Evolutionary conservation across 2,888 invertebrate species (phyloP).

Genomic region (Nematopogon swammerdamellus): DNA sequence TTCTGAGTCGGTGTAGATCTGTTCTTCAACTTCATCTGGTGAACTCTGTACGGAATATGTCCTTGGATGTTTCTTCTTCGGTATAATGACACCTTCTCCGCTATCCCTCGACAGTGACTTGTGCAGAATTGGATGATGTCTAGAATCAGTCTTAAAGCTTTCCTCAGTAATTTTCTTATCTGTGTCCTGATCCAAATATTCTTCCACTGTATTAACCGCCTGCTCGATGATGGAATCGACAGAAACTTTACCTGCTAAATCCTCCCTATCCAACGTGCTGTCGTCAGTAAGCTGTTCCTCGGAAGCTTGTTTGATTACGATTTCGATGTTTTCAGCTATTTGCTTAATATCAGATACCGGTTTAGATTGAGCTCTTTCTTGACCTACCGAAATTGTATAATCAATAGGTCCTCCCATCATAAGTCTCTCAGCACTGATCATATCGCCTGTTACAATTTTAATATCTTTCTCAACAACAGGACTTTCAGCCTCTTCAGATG

Average conservation of each 20-base stretch:
- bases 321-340: conserved; percentile 52
- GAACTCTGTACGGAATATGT: conserved; percentile 53
- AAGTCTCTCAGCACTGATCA: conserved; percentile 37
- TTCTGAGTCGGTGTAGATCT: conserved; percentile 52
- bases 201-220: conserved; percentile 42
- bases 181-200: conserved; percentile 28
- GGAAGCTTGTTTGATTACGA: conserved; percentile 49
- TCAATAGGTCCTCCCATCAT: conserved; percentile 46
- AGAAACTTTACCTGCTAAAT: conserved; percentile 36
- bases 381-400: conserved; percentile 42
- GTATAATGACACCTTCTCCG: conserved; percentile 45
- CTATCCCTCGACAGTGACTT: conserved; percentile 48
- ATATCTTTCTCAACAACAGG: conserved; percentile 39
- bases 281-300: conserved; percentile 23
- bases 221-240: conserved; percentile 48
- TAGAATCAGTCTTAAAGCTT: conserved; percentile 23
- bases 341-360: conserved; percentile 51
- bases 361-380: conserved; percentile 37
- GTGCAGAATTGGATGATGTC: conserved; percentile 36
- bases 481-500: conserved; percentile 33
- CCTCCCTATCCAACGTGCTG: conserved; percentile 12
- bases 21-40: conserved; percentile 52
- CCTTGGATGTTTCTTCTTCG: conserved; percentile 44
- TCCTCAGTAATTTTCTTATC: conserved; percentile 27
- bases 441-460: conserved; percentile 33